A percentile compares a stretch with the other conserved stretches of the same genome.
phyloP scores from a whole-genome alignment of 2,113 vertebrate species.

The Aspidoscelis tigris region DNA sequence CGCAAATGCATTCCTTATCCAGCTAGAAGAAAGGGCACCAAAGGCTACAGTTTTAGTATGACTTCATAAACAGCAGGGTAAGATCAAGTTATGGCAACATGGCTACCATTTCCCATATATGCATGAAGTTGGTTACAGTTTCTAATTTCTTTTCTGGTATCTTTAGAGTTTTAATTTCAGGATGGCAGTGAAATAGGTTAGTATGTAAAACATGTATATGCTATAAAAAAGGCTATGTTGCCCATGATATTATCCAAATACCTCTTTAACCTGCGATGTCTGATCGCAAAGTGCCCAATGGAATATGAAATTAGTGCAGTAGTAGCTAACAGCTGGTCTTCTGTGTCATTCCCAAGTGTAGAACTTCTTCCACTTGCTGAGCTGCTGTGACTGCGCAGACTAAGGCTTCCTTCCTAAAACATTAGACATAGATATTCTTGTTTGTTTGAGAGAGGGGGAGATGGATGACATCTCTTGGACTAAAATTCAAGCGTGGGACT shows the following conservation, averaged over 20 bases:
- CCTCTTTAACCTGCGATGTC: constrained; percentile 42
- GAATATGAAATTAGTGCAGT: neutral
- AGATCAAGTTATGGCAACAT: neutral
- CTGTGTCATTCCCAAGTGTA: constrained; percentile 6
- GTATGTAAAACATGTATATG: neutral
- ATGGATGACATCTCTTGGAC: too few relatives aligned
- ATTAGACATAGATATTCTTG: constrained; percentile 20
- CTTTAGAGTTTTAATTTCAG: neutral
- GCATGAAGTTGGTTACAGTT: neutral
- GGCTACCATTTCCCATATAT: neutral
- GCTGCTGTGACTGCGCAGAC: constrained; percentile 44
- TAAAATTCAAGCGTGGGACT: too few relatives aligned
- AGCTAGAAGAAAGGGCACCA: neutral
- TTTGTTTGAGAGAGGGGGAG: too few relatives aligned
- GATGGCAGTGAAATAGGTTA: neutral
- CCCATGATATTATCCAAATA: constrained; percentile 11
- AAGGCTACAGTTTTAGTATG: neutral
- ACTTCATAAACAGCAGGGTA: neutral
- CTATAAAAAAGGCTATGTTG: neutral
- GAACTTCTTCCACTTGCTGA: constrained; percentile 55
- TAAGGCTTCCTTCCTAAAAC: constrained; percentile 61
- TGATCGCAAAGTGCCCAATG: neutral
- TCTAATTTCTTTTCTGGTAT: neutral
- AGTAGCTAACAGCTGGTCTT: neutral
- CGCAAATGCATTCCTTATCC: neutral